phyloP scores from a whole-genome alignment of 2,888 invertebrate genomes.

The Epistrophella euchroma region DNA sequence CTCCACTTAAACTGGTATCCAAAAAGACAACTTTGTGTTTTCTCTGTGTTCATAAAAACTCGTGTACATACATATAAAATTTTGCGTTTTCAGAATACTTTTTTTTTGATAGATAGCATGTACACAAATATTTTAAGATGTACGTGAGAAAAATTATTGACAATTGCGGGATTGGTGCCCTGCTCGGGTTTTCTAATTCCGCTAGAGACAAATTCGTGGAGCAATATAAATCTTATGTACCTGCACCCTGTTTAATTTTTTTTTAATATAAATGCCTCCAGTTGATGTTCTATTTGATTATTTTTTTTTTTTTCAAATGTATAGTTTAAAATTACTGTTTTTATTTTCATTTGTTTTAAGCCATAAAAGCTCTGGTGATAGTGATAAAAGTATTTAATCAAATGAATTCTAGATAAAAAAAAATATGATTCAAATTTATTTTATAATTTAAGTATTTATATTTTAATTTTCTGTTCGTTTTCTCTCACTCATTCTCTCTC shows the following conservation, averaged over 20 bases:
- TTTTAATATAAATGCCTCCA: background rate
- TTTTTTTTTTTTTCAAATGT: background rate
- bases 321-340: background rate
- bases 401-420: background rate
- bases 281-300: slow-evolving; percentile 7
- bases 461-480: slow-evolving; percentile 12
- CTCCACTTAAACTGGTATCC: no score
- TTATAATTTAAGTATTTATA: background rate
- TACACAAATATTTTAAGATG: no score
- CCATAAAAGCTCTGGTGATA: background rate
- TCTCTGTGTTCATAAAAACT: no score
- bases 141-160: no score
- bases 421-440: slow-evolving; percentile 13
- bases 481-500: background rate
- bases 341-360: background rate
- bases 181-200: no score
- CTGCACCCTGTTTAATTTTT: background rate
- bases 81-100: no score
- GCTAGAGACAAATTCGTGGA: no score
- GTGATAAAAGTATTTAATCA: background rate
- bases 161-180: no score
- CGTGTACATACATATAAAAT: no score
- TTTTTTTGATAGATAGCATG: no score
- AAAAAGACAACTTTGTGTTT: no score
- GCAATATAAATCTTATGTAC: background rate